These are phyloP conservation scores for Drosophila navojoa DNA, from an alignment of 1,140 invertebrate genomes.

Conservation along the genomic window DNA sequence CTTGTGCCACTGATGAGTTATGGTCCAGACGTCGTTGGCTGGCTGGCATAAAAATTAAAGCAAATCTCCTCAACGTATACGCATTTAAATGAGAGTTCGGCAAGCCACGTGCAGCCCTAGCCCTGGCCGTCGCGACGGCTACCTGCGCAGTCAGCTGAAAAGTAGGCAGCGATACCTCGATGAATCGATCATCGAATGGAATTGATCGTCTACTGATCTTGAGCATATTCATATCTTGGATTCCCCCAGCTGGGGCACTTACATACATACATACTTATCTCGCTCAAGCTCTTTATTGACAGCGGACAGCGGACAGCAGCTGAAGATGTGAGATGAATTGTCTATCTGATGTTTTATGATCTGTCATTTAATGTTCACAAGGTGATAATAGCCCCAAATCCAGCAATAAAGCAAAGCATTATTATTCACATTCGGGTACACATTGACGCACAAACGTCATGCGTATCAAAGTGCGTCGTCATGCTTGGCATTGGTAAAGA, in stretches of 20 bases:
- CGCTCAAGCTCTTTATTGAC: background rate
- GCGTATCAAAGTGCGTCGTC: constrained; percentile 9
- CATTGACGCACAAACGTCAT: constrained; percentile 32
- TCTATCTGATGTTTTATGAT: constrained; percentile 21
- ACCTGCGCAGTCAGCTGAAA: background rate
- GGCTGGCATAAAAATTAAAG: constrained; percentile 1
- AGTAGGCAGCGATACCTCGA: constrained; percentile 9
- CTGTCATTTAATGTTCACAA: constrained; percentile 9
- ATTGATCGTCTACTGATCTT: constrained; percentile 25
- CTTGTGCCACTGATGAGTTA: constrained; percentile 69
- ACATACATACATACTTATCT: constrained; percentile 1
- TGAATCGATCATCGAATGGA: background rate
- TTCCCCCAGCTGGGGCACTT: constrained; percentile 1
- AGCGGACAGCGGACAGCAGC: background rate
- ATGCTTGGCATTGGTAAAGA: background rate
- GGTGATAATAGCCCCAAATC: constrained; percentile 15
- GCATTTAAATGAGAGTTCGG: background rate
- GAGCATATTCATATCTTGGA: background rate
- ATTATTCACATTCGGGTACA: constrained; percentile 5
- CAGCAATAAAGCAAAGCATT: constrained; percentile 11
- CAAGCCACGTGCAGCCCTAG: background rate
- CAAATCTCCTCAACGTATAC: constrained; percentile 8
- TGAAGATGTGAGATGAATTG: background rate
- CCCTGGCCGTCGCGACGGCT: no score
- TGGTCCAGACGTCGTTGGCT: constrained; percentile 27